Evolutionary conservation across 2,113 vertebrate genomes (phyloP).

Genomic region (Mustelus asterias): DNA sequence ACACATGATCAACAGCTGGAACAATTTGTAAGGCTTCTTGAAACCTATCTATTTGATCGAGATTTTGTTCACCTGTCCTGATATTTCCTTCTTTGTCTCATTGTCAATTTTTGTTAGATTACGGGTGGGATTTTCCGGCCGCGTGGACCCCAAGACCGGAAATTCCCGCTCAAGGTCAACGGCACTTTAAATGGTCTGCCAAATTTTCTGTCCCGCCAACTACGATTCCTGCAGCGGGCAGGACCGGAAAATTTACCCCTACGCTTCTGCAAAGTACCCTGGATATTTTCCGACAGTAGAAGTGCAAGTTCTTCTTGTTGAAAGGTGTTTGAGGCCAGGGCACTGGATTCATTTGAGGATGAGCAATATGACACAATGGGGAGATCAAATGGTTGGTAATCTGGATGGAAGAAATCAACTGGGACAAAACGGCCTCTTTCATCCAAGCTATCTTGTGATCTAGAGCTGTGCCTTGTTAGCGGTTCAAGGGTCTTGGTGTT

Average conservation of each 20-base stretch:
- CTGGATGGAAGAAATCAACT: not conserved
- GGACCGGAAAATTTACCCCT: too few species aligned
- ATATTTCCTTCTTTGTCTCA: not conserved
- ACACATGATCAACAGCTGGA: not conserved
- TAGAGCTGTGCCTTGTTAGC: not conserved
- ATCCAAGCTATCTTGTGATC: not conserved
- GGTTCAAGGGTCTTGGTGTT: not conserved
- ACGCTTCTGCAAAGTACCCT: not conserved
- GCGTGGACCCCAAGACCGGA: too few species aligned
- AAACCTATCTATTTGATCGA: not conserved
- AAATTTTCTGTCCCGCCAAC: too few species aligned
- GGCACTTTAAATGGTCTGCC: too few species aligned
- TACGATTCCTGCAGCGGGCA: too few species aligned
- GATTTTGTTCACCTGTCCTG: not conserved
- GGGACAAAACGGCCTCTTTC: not conserved
- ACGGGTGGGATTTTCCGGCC: too few species aligned
- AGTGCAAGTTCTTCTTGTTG: not conserved
- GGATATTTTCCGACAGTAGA: not conserved
- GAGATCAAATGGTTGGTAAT: not conserved
- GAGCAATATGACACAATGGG: not conserved
- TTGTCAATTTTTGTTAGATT: not conserved
- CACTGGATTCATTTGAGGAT: not conserved
- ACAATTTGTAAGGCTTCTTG: not conserved
- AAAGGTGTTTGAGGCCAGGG: not conserved
- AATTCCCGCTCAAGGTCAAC: too few species aligned